Percentiles rank a stretch among this genome's conserved stretches.
phyloP scores from a whole-genome alignment of 2,888 invertebrate genomes.

The Incurvaria masculella region DNA sequence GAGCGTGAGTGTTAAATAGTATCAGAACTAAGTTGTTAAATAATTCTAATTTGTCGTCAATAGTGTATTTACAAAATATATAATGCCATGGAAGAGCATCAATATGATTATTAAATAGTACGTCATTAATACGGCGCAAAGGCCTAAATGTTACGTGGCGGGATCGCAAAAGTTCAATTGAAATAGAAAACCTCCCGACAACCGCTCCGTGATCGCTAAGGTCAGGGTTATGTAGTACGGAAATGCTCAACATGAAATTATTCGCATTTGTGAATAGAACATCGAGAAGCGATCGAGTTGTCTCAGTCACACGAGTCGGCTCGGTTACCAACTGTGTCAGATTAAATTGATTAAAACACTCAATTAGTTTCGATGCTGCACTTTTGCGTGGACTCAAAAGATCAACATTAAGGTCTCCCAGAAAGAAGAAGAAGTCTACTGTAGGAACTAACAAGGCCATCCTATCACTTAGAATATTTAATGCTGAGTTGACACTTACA shows the following conservation, averaged over 20 bases:
- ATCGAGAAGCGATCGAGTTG: background rate
- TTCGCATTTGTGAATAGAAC: background rate
- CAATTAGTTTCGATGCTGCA: background rate
- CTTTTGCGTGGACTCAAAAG: background rate
- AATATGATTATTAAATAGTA: background rate
- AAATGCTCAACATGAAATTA: background rate
- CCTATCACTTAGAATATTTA: background rate
- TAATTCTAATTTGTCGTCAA: background rate
- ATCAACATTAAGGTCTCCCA: background rate
- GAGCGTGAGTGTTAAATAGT: background rate
- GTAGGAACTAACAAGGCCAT: background rate
- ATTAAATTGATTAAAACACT: background rate
- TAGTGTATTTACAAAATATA: background rate
- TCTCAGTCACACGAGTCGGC: background rate
- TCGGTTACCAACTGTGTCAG: background rate
- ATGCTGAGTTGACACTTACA: background rate
- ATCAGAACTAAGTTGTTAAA: background rate
- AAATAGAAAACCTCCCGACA: background rate
- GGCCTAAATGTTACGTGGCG: background rate
- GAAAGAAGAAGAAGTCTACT: background rate
- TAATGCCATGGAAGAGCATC: background rate
- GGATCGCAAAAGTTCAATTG: background rate
- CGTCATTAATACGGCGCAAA: background rate
- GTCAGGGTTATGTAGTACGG: background rate
- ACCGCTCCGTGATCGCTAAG: background rate